phyloP scores from a whole-genome alignment of 2,888 invertebrate species.

The Eledona agricola region DNA sequence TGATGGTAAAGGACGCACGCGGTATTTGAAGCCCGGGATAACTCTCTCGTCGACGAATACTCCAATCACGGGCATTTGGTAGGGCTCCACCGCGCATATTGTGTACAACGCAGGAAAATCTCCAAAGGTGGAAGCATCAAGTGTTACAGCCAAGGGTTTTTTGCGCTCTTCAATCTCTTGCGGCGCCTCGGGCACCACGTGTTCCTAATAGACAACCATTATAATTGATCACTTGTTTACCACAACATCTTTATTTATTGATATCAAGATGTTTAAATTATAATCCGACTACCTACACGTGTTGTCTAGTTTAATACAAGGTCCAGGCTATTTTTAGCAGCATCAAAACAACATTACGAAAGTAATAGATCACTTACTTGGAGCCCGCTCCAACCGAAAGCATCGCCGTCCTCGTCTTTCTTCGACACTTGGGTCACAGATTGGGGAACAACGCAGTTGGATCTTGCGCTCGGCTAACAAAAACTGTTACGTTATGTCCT shows the following conservation, averaged over 20 bases:
- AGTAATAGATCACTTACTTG: too few relatives aligned
- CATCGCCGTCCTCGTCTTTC: too few relatives aligned
- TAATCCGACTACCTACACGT: too few relatives aligned
- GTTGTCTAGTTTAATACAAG: too few relatives aligned
- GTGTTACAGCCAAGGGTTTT: conserved; percentile 39
- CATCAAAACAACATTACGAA: too few relatives aligned
- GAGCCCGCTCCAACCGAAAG: too few relatives aligned
- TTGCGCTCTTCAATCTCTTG: not conserved
- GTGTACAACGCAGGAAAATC: conserved; percentile 74
- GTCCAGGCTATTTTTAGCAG: too few relatives aligned
- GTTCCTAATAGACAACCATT: conserved; percentile 6
- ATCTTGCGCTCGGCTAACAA: too few relatives aligned
- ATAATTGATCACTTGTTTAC: not conserved
- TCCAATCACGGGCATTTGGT: conserved; percentile 76
- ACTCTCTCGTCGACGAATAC: conserved; percentile 77
- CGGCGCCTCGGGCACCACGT: conserved; percentile 12
- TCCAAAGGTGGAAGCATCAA: conserved; percentile 70
- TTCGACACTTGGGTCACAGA: too few relatives aligned
- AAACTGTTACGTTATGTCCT: not conserved
- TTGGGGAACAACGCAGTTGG: too few relatives aligned
- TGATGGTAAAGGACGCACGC: conserved; percentile 72
- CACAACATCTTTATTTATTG: too few relatives aligned
- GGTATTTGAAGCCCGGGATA: conserved; percentile 78
- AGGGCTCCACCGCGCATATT: conserved; percentile 68
- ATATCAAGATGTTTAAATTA: too few relatives aligned